A percentile compares a stretch with the other conserved stretches of the same genome.
Conservation (phyloP, 2,888 invertebrate species). For the Eupithecia abbreviata region DNA sequence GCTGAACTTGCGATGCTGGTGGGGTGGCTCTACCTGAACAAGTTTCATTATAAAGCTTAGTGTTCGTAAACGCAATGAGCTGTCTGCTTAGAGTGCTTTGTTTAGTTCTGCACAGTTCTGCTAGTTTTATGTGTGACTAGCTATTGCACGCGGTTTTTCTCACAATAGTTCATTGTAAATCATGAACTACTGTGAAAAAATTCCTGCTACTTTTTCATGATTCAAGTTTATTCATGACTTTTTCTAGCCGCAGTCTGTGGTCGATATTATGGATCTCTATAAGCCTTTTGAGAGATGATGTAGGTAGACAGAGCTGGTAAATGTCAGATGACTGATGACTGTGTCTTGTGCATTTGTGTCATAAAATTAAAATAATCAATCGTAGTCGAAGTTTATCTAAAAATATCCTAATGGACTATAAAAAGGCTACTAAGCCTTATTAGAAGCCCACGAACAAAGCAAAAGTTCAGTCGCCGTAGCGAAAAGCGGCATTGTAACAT, state of each 20-base stretch:
- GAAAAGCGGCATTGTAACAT: background rate
- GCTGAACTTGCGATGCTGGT: background rate
- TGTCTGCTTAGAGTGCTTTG: background rate
- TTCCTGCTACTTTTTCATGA: no score
- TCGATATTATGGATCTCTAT: no score
- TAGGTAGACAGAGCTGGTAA: no score
- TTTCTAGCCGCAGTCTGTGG: no score
- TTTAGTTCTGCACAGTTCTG: background rate
- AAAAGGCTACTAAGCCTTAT: background rate
- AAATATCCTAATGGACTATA: background rate
- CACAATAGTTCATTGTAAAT: no score
- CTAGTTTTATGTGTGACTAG: background rate
- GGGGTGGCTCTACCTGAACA: background rate
- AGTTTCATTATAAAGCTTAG: conserved; percentile 3
- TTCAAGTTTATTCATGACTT: no score
- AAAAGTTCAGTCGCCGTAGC: background rate
- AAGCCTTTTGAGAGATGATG: no score
- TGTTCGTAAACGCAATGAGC: background rate
- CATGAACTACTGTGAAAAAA: no score
- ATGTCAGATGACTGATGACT: no score
- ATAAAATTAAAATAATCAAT: background rate
- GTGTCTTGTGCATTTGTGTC: background rate
- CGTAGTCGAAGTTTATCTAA: background rate
- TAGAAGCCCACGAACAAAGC: background rate
- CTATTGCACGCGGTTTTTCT: background rate